These are phyloP conservation scores for Catharus bicknelli DNA, from an alignment of 2,113 vertebrate species.

Conservation along the genomic window DNA sequence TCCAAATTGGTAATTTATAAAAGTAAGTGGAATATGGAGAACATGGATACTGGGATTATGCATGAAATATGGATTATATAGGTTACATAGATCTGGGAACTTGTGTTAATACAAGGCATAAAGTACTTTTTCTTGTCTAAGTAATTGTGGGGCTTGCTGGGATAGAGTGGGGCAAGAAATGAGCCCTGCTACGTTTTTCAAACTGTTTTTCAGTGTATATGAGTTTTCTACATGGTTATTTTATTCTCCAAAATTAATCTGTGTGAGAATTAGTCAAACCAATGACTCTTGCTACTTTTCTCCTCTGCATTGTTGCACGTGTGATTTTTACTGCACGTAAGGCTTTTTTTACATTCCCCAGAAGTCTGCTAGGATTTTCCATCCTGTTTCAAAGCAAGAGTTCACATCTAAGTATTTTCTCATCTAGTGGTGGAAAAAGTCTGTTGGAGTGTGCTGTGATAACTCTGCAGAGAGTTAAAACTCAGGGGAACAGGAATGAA, in stretches of 20 bases:
- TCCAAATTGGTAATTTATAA: neutral
- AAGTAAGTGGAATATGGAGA: neutral
- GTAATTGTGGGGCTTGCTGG: neutral
- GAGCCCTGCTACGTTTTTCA: neutral
- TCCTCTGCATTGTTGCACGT: neutral
- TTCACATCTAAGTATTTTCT: slow-evolving; percentile 13
- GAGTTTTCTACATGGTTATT: neutral
- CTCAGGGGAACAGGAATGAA: neutral
- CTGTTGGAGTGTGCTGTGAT: neutral
- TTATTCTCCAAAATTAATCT: neutral
- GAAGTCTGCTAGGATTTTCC: neutral
- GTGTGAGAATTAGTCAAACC: neutral
- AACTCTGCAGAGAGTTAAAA: neutral
- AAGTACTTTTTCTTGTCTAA: neutral
- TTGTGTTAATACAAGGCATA: neutral
- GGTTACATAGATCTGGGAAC: neutral
- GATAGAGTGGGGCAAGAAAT: accelerated
- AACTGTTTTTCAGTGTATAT: neutral
- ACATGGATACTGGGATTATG: neutral
- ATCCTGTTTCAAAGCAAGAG: slow-evolving; percentile 5
- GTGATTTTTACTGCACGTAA: neutral
- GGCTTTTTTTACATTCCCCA: neutral
- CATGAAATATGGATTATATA: neutral
- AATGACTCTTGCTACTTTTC: neutral
- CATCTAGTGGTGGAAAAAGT: neutral